A percentile compares a stretch with the other conserved stretches of the same genome.
Evolutionary conservation across 2,113 vertebrate species (phyloP).

Genomic region (Jaculus jaculus): DNA sequence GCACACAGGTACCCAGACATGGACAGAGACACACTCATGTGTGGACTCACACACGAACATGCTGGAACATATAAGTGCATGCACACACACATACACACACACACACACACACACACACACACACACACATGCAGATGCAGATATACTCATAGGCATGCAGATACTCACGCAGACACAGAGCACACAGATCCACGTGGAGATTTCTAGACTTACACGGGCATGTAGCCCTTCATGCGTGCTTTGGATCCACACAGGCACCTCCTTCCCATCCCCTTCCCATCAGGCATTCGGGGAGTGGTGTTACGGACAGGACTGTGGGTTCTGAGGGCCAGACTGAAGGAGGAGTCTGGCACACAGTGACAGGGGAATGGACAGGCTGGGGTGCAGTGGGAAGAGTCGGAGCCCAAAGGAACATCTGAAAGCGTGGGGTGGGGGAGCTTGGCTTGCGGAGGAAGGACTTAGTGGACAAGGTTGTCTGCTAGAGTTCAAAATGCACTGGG

Average conservation of each 20-base stretch:
- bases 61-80: neutral
- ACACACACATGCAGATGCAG: neutral
- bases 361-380: fast-evolving
- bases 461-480: fast-evolving
- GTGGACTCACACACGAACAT: too few species aligned
- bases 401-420: fast-evolving
- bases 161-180: neutral
- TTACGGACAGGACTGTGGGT: neutral
- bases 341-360: fast-evolving
- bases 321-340: neutral
- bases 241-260: fast-evolving
- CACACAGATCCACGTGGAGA: neutral
- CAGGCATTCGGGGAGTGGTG: fast-evolving
- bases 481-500: neutral
- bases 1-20: neutral
- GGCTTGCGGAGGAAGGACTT: neutral
- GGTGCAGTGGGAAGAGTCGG: neutral
- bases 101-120: too few species aligned
- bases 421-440: neutral
- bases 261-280: neutral
- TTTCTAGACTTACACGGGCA: neutral
- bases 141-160: neutral
- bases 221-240: neutral
- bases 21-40: neutral
- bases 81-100: neutral